A percentile compares a stretch with the other conserved stretches of the same genome.
Evolutionary conservation across 1,140 invertebrate genomes (phyloP).

Genomic region (Hypothenemus hampei): DNA sequence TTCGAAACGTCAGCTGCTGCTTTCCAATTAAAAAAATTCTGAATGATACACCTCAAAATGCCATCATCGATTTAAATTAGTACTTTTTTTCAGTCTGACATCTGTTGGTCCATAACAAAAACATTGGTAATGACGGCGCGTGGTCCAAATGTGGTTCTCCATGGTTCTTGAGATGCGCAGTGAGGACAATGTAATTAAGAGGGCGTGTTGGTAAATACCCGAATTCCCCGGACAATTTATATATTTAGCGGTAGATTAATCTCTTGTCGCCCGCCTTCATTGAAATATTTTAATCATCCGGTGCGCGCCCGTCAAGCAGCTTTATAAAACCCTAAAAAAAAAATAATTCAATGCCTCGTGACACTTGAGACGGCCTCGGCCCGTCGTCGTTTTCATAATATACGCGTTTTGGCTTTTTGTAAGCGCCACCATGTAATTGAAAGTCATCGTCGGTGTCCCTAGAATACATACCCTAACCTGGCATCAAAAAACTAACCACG

Average conservation of each 20-base stretch:
- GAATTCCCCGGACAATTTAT: conserved; percentile 43
- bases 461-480: no score
- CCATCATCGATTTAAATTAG: conserved; percentile 12
- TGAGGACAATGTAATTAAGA: conserved; percentile 21
- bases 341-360: conserved; percentile 36
- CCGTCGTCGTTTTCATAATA: no score
- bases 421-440: not conserved
- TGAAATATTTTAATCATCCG: conserved; percentile 40
- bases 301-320: conserved; percentile 31
- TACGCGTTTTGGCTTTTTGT: conserved; percentile 15
- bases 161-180: not conserved
- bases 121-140: no score
- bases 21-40: conserved; percentile 8
- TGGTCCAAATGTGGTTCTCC: not conserved
- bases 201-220: conserved; percentile 43
- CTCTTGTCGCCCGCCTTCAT: conserved; percentile 37
- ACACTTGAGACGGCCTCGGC: conserved; percentile 19
- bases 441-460: no score
- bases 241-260: conserved; percentile 45
- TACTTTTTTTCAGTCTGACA: conserved; percentile 8
- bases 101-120: conserved; percentile 16
- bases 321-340: no score
- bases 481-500: no score
- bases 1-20: not conserved
- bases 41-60: conserved; percentile 5